Evolutionary conservation across 1,140 invertebrate genomes (phyloP), one percentile per base, ranked within the genome.

Genomic region (Glossosoma conforme): DNA sequence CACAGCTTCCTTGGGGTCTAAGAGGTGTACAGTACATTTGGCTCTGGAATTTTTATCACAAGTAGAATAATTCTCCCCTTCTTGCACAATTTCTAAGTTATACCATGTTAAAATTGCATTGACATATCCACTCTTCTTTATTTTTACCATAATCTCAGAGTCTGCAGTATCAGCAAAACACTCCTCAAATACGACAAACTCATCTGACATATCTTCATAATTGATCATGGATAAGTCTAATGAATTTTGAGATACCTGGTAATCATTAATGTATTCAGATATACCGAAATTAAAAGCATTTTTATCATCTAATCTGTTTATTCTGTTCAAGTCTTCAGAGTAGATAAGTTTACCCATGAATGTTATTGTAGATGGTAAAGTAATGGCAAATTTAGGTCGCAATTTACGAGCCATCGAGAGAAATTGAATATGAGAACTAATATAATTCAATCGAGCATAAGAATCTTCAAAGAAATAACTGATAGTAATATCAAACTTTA

Each of bases 281-380:
- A 52, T 52, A 19, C 44, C 44, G 20, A 28, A 52, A 14, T 30
- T 25, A 3, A 22, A 21, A 3, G 51, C 38, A 25, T 58, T 58
- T 9, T 5, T 4, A 38, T 58, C 41, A 20, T 51, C 20, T 1
- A 58, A 30, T 28, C 46, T 40, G 21, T 53, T 58, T 1, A 45
- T 37, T 13, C 44, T 37, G 6, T 58, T 44, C 5, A 54, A 37
- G 38, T 58, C 44, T 17, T 44, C 21, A 1, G 56, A 58, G 21
- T 33, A 45, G 19, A 58, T 25, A 5, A 58, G n/a, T 42, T 44
- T 50, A 6, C 22, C 45, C 33, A 42, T 33, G 36, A 58, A 25
- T 33, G 28, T 58, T 0, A 58, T 17, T 33, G 22, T 46, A 25
- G 28, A 38, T 3, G 56, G 56, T 22, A 58, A 37, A 3, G 17